phyloP scores from a whole-genome alignment of 1,140 invertebrate species.

The Drosophila leontia region DNA sequence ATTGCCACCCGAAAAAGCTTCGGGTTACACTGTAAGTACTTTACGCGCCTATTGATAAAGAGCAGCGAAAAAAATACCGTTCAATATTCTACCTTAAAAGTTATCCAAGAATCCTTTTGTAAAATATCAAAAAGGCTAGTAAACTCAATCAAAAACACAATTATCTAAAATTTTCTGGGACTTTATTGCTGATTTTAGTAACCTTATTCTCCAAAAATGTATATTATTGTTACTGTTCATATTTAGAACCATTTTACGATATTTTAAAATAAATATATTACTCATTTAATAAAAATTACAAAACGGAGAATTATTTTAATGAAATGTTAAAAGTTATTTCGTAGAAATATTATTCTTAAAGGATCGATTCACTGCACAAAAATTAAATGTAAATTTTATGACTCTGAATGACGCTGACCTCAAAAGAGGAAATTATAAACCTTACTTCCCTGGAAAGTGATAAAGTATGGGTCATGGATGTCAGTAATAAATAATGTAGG shows the following conservation, averaged over 20 bases:
- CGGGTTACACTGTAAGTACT: slow-evolving; percentile 57
- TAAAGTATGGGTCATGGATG: not conserved
- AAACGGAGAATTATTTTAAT: not conserved
- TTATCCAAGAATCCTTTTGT: not conserved
- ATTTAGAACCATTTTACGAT: not conserved
- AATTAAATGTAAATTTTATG: not conserved
- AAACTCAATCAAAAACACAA: no score
- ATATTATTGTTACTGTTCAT: not conserved
- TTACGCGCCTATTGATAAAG: not conserved
- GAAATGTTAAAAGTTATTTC: not conserved
- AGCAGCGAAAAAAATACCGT: no score
- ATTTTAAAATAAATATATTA: no score
- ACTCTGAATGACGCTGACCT: not conserved
- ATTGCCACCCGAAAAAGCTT: slow-evolving; percentile 37
- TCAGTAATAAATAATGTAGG: not conserved
- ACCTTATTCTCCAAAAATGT: not conserved
- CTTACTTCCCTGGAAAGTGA: not conserved
- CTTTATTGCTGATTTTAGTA: no score
- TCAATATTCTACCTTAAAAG: not conserved
- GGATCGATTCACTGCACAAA: not conserved
- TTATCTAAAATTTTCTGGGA: no score
- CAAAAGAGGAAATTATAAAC: not conserved
- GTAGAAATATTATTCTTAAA: not conserved
- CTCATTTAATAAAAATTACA: not conserved
- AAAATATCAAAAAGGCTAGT: not conserved